These are phyloP conservation scores for Artibeus jamaicensis DNA, from an alignment of 2,797 vertebrate genomes.

Conservation along the genomic window DNA sequence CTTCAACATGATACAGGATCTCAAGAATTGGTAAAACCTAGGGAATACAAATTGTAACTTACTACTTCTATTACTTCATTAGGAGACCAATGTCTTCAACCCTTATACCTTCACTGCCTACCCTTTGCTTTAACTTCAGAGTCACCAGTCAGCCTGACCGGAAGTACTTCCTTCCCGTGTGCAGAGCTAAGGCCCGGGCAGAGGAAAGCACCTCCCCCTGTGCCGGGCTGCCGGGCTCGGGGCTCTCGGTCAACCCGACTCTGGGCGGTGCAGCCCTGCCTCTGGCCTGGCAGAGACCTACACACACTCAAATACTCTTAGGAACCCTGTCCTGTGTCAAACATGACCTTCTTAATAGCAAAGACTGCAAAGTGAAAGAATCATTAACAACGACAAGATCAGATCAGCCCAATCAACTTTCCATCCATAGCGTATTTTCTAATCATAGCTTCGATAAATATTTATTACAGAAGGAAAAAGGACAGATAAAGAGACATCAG, in stretches of 20 bases:
- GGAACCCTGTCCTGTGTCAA: neutral
- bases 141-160: neutral
- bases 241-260: neutral
- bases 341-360: neutral
- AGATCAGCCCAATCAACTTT: neutral
- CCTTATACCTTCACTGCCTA: neutral
- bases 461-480: neutral
- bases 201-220: neutral
- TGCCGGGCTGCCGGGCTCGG: neutral
- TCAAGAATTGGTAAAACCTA: slow-evolving; percentile 98
- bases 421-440: neutral
- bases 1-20: slow-evolving; percentile 97
- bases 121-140: neutral
- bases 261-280: neutral
- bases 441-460: neutral
- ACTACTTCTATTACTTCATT: slow-evolving; percentile 28
- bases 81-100: slow-evolving; percentile 26
- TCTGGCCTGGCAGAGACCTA: neutral
- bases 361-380: neutral
- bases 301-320: neutral
- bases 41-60: neutral
- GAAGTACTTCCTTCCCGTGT: slow-evolving; percentile 50
- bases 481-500: neutral
- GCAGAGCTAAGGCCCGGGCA: neutral
- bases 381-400: neutral